These are phyloP conservation scores for Ariolimax columbianus DNA, from an alignment of 2,888 invertebrate genomes.

Conservation along the genomic window DNA sequence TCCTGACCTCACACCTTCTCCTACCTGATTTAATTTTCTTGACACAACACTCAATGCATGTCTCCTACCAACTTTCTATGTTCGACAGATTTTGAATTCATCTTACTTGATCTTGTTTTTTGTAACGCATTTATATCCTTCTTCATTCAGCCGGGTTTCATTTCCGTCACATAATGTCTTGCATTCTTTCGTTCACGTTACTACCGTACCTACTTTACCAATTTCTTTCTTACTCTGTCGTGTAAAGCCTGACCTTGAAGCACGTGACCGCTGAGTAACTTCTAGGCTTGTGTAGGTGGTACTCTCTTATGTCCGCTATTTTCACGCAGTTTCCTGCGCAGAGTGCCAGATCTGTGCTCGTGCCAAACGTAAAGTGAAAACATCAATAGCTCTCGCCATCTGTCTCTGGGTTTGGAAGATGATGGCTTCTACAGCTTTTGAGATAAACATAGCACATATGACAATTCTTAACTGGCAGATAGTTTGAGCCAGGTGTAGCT, in stretches of 20 bases:
- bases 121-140: neutral
- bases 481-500: neutral
- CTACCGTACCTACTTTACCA: neutral
- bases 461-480: neutral
- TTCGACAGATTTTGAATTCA: too few relatives aligned
- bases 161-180: neutral
- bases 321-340: neutral
- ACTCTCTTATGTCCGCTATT: neutral
- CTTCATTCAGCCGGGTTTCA: neutral
- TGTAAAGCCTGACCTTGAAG: neutral
- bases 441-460: neutral
- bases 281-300: constrained; percentile 5
- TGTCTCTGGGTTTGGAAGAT: neutral
- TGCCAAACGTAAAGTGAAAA: constrained; percentile 19
- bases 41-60: too few relatives aligned
- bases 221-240: neutral
- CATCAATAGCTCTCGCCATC: neutral
- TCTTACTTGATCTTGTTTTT: too few relatives aligned
- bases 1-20: too few relatives aligned
- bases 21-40: too few relatives aligned
- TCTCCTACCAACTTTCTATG: too few relatives aligned
- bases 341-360: neutral
- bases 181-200: neutral
- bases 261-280: neutral
- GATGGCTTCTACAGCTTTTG: neutral